Conservation (phyloP, 2,888 invertebrate genomes). For the Itoplectis maculator region DNA sequence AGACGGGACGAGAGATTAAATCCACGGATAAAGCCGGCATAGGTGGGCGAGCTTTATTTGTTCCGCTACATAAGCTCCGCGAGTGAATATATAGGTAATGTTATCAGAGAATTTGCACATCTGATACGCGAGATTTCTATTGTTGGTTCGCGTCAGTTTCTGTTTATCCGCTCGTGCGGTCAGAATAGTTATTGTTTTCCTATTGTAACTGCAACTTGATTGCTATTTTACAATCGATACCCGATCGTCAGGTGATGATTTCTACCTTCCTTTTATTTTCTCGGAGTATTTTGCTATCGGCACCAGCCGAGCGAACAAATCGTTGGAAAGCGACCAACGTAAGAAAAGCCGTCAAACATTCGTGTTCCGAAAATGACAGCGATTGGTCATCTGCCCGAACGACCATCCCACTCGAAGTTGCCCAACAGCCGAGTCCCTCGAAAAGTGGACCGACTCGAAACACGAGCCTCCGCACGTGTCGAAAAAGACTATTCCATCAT, state of each 20-base stretch:
- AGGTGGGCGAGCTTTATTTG: conserved; percentile 68
- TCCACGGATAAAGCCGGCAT: conserved; percentile 63
- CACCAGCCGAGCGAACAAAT: background rate
- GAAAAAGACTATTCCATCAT: background rate
- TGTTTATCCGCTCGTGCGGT: conserved; percentile 2
- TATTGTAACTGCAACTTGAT: conserved; percentile 1
- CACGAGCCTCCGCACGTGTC: conserved; percentile 1
- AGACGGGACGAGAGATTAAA: conserved; percentile 63
- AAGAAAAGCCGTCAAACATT: background rate
- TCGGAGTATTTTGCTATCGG: too few relatives aligned
- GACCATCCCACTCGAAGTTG: conserved; percentile 4
- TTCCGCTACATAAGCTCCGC: conserved; percentile 63
- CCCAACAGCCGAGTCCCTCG: background rate
- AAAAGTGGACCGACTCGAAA: conserved; percentile 19
- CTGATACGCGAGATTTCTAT: conserved; percentile 57
- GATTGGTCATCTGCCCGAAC: background rate
- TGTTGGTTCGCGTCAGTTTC: conserved; percentile 16
- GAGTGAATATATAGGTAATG: conserved; percentile 48
- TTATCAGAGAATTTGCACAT: conserved; percentile 66
- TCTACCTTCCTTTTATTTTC: background rate
- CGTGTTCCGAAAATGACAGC: background rate
- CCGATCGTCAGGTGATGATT: background rate
- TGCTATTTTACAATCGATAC: background rate
- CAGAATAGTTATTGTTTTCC: conserved; percentile 24
- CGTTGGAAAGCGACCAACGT: background rate